These are phyloP conservation scores for Odontamblyopus rebecca DNA, from an alignment of 2,797 vertebrate species.

Conservation along the genomic window DNA sequence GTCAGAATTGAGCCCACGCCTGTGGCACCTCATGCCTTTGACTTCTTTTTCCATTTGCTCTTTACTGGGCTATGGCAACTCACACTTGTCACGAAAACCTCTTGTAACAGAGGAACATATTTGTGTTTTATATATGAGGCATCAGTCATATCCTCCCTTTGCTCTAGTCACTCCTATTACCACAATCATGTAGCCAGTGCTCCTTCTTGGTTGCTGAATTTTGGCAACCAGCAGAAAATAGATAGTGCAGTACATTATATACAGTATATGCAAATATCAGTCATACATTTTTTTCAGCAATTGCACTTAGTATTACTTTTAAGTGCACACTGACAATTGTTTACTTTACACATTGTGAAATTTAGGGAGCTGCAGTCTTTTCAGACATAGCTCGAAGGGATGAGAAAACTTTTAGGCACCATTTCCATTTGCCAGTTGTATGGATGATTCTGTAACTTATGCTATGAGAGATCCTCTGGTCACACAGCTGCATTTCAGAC, in stretches of 20 bases:
- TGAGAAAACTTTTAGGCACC: background rate
- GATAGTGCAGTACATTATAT: no score
- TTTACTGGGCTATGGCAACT: conserved; percentile 42
- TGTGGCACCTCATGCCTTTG: conserved; percentile 59
- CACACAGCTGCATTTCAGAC: conserved; percentile 54
- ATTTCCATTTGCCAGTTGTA: background rate
- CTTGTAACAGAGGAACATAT: conserved; percentile 40
- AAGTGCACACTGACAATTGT: background rate
- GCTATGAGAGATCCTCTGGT: background rate
- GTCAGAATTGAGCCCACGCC: conserved; percentile 61
- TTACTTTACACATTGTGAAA: background rate
- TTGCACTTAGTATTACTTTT: background rate
- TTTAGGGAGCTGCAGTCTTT: background rate
- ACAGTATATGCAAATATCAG: background rate
- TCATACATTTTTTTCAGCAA: background rate
- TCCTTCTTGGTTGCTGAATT: conserved; percentile 14
- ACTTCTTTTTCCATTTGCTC: conserved; percentile 60
- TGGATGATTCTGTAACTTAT: background rate
- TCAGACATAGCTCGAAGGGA: background rate
- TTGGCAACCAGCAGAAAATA: no score
- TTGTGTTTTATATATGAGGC: conserved; percentile 48
- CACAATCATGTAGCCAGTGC: background rate
- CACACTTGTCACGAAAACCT: conserved; percentile 40
- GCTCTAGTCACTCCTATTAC: conserved; percentile 24
- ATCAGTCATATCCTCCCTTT: conserved; percentile 27